Conservation (phyloP, 2,888 invertebrate species). For the Xestia xanthographa region DNA sequence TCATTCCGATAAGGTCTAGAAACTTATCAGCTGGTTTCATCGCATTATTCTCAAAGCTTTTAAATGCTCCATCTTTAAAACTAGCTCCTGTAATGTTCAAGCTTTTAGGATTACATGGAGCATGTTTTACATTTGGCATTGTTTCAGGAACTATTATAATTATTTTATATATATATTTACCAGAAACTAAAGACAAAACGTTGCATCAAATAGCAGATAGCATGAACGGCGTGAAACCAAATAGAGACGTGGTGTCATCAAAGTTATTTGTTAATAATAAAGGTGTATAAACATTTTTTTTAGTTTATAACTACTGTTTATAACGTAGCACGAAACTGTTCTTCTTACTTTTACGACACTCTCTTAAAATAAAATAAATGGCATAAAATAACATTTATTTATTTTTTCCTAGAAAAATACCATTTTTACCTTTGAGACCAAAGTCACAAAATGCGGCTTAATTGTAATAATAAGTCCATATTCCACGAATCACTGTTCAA, state of each 20-base stretch:
- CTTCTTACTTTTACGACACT: background rate
- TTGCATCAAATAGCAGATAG: constrained; percentile 71
- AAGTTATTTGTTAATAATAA: constrained; percentile 19
- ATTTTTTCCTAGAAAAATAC: no score
- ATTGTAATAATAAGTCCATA: no score
- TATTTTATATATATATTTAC: constrained; percentile 71
- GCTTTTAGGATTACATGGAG: constrained; percentile 65
- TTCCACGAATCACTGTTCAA: no score
- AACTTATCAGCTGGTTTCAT: constrained; percentile 52
- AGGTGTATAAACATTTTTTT: background rate
- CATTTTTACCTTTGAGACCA: no score
- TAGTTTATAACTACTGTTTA: background rate
- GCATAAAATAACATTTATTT: no score
- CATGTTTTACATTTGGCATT: constrained; percentile 68
- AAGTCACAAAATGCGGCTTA: no score
- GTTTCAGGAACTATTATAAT: constrained; percentile 44
- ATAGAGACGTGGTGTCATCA: background rate
- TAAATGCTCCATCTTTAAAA: constrained; percentile 59
- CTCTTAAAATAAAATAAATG: no score
- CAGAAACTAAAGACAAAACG: constrained; percentile 78
- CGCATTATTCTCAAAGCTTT: background rate
- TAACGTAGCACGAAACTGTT: background rate
- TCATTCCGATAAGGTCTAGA: constrained; percentile 69
- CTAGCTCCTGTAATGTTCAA: constrained; percentile 68
- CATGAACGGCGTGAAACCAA: constrained; percentile 36